Evolutionary conservation across 2,888 invertebrate genomes (phyloP), one percentile per base, ranked within the genome.

Genomic region (Agrypnus murinus): DNA sequence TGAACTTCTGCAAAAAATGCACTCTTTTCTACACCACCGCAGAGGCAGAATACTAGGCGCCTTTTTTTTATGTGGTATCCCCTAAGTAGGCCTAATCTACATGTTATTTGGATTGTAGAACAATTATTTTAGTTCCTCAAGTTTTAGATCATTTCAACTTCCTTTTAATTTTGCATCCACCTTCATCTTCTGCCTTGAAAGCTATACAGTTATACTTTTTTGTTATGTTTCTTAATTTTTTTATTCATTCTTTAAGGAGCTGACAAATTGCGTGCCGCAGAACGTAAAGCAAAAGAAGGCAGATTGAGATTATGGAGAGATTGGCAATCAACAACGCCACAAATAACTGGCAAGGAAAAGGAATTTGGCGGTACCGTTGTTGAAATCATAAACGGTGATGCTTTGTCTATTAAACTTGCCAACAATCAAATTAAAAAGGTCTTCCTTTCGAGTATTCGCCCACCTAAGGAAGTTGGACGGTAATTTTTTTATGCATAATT

Each of bases 351-450:
- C 2, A 93, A 93, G 82, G 94, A 94, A 77, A 93, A 92, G 78
- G 95, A 96, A 79, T 95, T 93, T 80, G 88, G 88, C 6, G 97
- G 93, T 1, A 92, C 90, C 0, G 96, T 97, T 0, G 87, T 95
- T 15, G 99, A 99, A 86, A 92, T 98, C 38, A 92, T 96, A 4
- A 97, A 97, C 82, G 99, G 96, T 0, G 99, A 99, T 86, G 95
- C 97, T 0, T 87, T 99, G 34, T 90, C 94, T 59, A 91, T 99
- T 0, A 96, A 95, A 83, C 87, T 93, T 64, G 87, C 91, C 25
- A 94, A 93, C 81, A 94, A 93, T 38, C 89, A 90, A 38, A 87
- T 90, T 45, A 95, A 95, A 85, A 99, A 99, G 86, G 92, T 99
- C 50, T 99, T 98, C 87, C 88, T 99, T 72, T 95, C 99, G 32